phyloP scores from a whole-genome alignment of 2,113 vertebrate genomes.

The Chloebia gouldiae region DNA sequence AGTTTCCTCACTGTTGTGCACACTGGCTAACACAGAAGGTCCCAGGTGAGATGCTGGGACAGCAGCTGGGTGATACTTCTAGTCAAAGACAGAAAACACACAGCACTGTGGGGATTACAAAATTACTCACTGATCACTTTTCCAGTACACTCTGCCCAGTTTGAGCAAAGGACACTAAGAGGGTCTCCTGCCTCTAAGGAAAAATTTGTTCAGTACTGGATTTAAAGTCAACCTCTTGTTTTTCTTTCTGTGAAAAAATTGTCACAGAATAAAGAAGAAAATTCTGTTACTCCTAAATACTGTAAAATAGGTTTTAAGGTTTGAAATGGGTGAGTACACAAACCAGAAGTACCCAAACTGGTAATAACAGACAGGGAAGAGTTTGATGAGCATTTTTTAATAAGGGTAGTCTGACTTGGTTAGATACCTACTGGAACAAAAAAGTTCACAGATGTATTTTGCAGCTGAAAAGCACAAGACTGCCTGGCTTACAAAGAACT shows the following conservation, averaged over 20 bases:
- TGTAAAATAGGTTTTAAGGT: background rate
- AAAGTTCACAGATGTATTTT: background rate
- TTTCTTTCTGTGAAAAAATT: background rate
- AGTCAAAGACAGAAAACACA: background rate
- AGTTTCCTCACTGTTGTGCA: background rate
- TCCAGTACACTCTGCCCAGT: background rate
- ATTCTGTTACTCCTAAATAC: background rate
- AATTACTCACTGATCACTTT: background rate
- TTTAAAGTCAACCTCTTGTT: background rate
- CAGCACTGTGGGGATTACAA: rapidly evolving
- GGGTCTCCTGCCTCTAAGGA: background rate
- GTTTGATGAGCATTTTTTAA: background rate
- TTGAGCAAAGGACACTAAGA: background rate
- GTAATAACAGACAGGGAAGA: background rate
- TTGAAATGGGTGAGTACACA: background rate
- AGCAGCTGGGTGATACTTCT: background rate
- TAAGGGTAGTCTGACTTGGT: background rate
- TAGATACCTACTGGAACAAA: background rate
- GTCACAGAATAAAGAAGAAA: background rate
- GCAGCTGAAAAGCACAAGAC: background rate
- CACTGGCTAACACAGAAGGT: background rate
- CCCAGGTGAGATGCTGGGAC: background rate
- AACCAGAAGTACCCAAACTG: background rate
- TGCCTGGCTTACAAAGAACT: background rate
- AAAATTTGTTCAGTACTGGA: background rate